Evolutionary conservation across 1,140 invertebrate genomes (phyloP), one percentile per base, ranked within the genome.

Genomic region (Drosophila leontia): DNA sequence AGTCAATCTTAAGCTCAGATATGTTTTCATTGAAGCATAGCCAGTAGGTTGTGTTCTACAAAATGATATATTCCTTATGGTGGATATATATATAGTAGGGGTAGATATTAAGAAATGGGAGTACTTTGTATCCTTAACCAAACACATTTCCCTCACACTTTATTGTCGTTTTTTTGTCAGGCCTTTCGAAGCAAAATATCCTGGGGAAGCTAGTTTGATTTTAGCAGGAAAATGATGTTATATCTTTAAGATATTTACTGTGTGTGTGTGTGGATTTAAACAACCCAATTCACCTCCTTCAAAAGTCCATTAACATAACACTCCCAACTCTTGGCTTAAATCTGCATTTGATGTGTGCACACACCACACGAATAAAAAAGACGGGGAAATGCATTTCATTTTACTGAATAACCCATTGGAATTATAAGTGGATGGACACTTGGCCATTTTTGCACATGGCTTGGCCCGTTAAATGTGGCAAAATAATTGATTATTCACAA

Each of bases 401-500:
- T 60, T 15, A 71, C 50, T 60, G 69, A 72, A 72, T 59, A 72
- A 42, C 37, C 44, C 67, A 72, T 58, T 44, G 51, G 51, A 72
- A 70, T 70, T 65, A 53, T 37, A 65, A 65, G 39, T 55, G 48
- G 45, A 34, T 47, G 72, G n/a, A 45, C 53, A 39, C 53, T 55
- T 37, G 37, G 64, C 75, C 61, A 59, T 70, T 68, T 62, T 32
- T 44, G 29, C 75, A 53, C 77, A 72, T 71, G 71, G 26, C 64
- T 56, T 64, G 59, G 56, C 42, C 58, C 78, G 81, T 90, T 88
- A 75, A 87, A 88, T 90, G 84, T 81, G 84, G 85, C 69, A 90
- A 90, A 88, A 88, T 88, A 88, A 88, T 88, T 88, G 80, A 88
- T 88, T 88, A 90, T 84, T 80, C 85, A 75, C 84, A 90, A 90